Base-by-base conservation (phyloP, 1,140 invertebrate species). In the Saxidomus purpurata region DNA sequence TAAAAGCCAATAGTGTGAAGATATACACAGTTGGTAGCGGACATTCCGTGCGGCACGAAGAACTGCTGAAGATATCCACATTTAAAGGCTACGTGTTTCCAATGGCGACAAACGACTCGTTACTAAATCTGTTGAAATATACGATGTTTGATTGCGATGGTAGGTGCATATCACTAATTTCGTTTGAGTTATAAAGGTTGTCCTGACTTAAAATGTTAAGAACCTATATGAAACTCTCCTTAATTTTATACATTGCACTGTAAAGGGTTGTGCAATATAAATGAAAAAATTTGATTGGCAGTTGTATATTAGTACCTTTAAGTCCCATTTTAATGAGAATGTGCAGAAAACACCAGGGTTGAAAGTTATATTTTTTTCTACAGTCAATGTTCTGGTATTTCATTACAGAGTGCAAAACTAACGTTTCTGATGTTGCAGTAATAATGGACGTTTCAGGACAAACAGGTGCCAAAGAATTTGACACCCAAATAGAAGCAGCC, bases 361-460 rank as follows among this genome's bases (percentile, higher is more conserved):
- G n/a, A n/a, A n/a, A n/a, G n/a, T n/a, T n/a, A n/a, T n/a, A n/a
- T n/a, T n/a, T n/a, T n/a, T n/a, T n/a, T n/a, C 47, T 17, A 11
- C 47, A 49, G 47, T 17, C 17, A 49, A 19, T 77, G 40, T 43
- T 43, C 9, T 34, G n/a, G n/a, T n/a, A n/a, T n/a, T n/a, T n/a
- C n/a, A n/a, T n/a, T 79, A 4, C n/a, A 79, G 76, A 13, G 1
- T 79, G 76, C 34, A 6, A 22, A 52, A 52, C 17, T 2, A 52
- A 52, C 9, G 22, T 55, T 2, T 43, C 76, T 3, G 76, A 79
- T 49, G 47, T 79, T 25, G 76, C 76, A 17, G 4, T 79, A 6
- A 0, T 79, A 34, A 79, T 79, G 76, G 76, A 79, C 52, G 47
- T 55, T n/a, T 79, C 76, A 79, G 31, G 9, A 3, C 17, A 52